Base-by-base conservation (phyloP, 2,113 vertebrate genomes). In the Brachyistius frenatus region DNA sequence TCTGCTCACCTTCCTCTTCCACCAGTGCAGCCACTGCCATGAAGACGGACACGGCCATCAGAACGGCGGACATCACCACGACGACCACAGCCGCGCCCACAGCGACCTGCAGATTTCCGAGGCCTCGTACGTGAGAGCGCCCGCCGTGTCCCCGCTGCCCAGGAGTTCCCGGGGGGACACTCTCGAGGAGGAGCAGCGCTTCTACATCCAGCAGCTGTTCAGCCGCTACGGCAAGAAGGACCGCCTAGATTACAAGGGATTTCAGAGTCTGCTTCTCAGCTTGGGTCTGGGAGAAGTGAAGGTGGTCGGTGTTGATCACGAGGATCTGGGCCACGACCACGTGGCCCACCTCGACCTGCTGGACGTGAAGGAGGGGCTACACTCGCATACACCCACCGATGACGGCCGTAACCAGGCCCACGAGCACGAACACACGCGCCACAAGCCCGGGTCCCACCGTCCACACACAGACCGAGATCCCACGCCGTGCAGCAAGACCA, bases 191-290 rank as follows among this genome's bases (percentile, higher is more conserved):
- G 96, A 98, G 85, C 97, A 99, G 86, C 95, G 88, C 39, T 99
- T 95, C 89, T 99, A 97, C 84, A 97, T 99, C 88, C 95, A 96
- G 88, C 94, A 97, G 93, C 95, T 99, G 71, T 99, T 99, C 92
- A 93, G 89, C 60, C 96, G 94, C 31, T 99, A 99, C 0, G 97
- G 98, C 62, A 92, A 97, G 85, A 95, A 95, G 78, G 97, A 96
- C 91, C 95, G 92, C 53, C 92, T 99, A 31, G 96, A 98, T 2
- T 99, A 97, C 91, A 88, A 95, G 41, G 98, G 96, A 60, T 95
- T 99, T 87, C 96, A 99, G 94, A 98, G 92, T 93, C 93, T 99
- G 78, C 93, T 99, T 81, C 74, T 94, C 30, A 99, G 96, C 81
- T 91, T 99, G 88, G 98, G 98, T 55, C 94, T 99, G 78, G 98